Evolutionary conservation across 2,797 vertebrate genomes (phyloP).

Genomic region (Acipenser oxyrinchus): DNA sequence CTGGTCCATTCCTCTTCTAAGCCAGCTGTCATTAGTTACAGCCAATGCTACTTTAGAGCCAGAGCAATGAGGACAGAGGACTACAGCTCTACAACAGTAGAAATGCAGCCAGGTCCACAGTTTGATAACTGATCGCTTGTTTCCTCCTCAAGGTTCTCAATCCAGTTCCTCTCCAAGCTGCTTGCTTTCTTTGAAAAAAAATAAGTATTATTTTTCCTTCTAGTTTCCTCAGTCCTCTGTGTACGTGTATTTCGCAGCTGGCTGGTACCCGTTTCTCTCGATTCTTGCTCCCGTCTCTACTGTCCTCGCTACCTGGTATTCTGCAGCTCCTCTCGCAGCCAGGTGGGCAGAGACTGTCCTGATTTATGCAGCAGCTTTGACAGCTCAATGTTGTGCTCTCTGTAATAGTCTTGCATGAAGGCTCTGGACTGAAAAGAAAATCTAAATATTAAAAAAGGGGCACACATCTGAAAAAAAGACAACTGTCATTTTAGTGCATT

Average conservation of each 20-base stretch:
- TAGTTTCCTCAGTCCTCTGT: too few species aligned
- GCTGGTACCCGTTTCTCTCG: conserved; percentile 22
- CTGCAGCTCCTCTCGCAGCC: conserved; percentile 93
- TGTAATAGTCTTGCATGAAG: conserved; percentile 90
- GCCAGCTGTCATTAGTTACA: too few species aligned
- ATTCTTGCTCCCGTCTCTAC: conserved; percentile 23
- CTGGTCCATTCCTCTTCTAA: too few species aligned
- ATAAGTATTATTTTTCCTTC: too few species aligned
- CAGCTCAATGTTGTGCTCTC: conserved; percentile 95
- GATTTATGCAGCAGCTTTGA: conserved; percentile 97
- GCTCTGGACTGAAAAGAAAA: conserved; percentile 64
- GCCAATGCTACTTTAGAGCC: too few species aligned
- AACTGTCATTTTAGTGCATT: too few species aligned
- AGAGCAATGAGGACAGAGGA: too few species aligned
- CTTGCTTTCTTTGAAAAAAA: too few species aligned
- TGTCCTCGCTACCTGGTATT: conserved; percentile 85
- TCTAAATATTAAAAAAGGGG: neutral
- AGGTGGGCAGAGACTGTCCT: conserved; percentile 89
- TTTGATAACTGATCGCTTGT: neutral
- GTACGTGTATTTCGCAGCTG: conserved; percentile 3
- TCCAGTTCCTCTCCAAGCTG: neutral
- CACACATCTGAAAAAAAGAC: too few species aligned
- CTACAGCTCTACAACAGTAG: neutral
- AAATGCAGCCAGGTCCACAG: neutral
- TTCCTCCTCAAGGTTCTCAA: neutral